Base-by-base conservation (phyloP, 1,140 invertebrate genomes). In the Lanistes nyassanus region DNA sequence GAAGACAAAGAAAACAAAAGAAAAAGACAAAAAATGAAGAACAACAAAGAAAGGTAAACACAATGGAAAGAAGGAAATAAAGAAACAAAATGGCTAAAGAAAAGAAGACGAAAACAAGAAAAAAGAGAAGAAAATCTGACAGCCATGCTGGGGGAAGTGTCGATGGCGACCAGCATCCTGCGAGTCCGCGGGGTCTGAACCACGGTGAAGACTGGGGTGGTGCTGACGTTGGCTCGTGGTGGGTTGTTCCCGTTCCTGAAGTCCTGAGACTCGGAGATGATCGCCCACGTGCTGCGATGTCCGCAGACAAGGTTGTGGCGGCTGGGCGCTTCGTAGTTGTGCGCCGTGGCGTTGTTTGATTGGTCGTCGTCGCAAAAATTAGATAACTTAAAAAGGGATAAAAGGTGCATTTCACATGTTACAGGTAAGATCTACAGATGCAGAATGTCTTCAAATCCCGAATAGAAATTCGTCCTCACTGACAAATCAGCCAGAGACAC, bases 241-340 rank as follows among this genome's bases (percentile, higher is more conserved):
- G 68, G 62, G 53, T 83, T 83, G 3, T 60, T 75, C 0, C 74
- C 76, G 23, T 37, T 58, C n/a, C 47, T 55, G 77, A 93, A 93
- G 81, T 94, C 93, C 5, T 83, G 55, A 83, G 93, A 91, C 68
- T 88, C 87, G 19, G 88, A 81, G 42, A 94, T 92, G 51, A 94
- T 90, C 66, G 93, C 92, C 84, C 91, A 90, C 4, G 91, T 91
- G 79, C 92, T 93, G 55, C 90, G 88, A 42, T 91, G 88, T 65
- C 91, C 86, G 82, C 93, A 94, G 23, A 93, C 86, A 16, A 91
- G 88, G 85, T 94, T 94, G 64, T 94, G 93, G 85, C 93, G 93
- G 13, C 92, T 93, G 0, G 93, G 93, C 3, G 92, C 91, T 72
- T 91, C 91, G 23, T 88, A 85, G 83, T 93, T 91, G 84, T 93